Evolutionary conservation across 2,113 vertebrate species (phyloP).

Genomic region (Stictonetta naevosa): DNA sequence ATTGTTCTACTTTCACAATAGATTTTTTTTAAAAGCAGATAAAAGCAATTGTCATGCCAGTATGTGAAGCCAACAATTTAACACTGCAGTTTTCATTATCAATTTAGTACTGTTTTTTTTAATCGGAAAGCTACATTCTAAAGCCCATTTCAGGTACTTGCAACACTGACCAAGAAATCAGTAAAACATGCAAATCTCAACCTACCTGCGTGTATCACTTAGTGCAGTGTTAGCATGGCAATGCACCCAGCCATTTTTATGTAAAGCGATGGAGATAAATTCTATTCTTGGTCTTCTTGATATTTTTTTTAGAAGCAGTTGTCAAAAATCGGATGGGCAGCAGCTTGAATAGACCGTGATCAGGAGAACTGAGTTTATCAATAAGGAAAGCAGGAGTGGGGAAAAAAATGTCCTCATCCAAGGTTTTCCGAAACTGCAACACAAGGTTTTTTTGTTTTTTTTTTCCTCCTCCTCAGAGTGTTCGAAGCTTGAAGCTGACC

Average conservation of each 20-base stretch:
- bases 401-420: slow-evolving; percentile 74
- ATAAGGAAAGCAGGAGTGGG: slow-evolving; percentile 74
- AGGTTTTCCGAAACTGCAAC: slow-evolving; percentile 77
- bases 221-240: slow-evolving; percentile 78
- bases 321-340: slow-evolving; percentile 77
- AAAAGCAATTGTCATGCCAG: slow-evolving; percentile 3
- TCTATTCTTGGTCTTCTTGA: slow-evolving; percentile 77
- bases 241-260: slow-evolving; percentile 77
- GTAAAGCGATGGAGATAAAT: slow-evolving; percentile 73
- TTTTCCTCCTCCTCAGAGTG: slow-evolving; percentile 74
- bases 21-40: slow-evolving; percentile 1
- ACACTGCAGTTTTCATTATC: slow-evolving; percentile 29
- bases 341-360: slow-evolving; percentile 76
- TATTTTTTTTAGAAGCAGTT: slow-evolving; percentile 78
- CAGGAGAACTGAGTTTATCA: slow-evolving; percentile 81
- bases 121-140: slow-evolving; percentile 52
- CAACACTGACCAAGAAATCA: slow-evolving; percentile 66
- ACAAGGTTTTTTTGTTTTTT: slow-evolving; percentile 60
- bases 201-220: slow-evolving; percentile 81
- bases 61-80: slow-evolving; percentile 49
- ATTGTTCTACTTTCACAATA: slow-evolving; percentile 61
- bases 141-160: slow-evolving; percentile 66
- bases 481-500: slow-evolving; percentile 83
- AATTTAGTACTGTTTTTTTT: slow-evolving; percentile 53
- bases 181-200: slow-evolving; percentile 84